A percentile compares a stretch with the other conserved stretches of the same genome.
Conservation (phyloP, 2,797 vertebrate species). For the Sorex maritimensis region DNA sequence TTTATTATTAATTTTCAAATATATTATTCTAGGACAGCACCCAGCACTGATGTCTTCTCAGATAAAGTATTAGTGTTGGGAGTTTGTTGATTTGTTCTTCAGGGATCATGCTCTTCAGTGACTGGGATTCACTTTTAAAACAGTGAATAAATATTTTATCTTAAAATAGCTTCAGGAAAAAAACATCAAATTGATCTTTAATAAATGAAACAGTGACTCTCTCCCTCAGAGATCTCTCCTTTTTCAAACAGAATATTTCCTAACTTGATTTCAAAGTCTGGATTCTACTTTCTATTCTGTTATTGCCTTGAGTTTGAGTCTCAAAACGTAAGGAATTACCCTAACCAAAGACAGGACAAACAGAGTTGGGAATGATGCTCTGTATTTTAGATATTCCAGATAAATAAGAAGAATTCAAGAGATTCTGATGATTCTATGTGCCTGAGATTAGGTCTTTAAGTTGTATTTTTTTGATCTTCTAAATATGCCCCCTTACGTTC, state of each 20-base stretch:
- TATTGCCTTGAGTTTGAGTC: slow-evolving; percentile 44
- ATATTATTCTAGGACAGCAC: background rate
- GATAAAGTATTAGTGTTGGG: background rate
- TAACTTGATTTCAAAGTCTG: slow-evolving; percentile 49
- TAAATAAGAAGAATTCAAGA: background rate
- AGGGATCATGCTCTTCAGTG: background rate
- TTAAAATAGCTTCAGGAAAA: background rate
- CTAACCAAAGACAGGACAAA: slow-evolving; percentile 20
- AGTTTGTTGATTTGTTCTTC: background rate
- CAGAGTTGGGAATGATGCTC: background rate
- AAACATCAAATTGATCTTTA: background rate
- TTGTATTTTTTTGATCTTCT: background rate
- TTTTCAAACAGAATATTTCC: slow-evolving; percentile 58
- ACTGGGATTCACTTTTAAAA: too few species aligned
- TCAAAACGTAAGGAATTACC: slow-evolving; percentile 50
- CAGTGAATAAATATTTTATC: background rate
- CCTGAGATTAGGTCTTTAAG: background rate
- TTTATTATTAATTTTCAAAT: slow-evolving; percentile 25
- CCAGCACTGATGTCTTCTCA: background rate
- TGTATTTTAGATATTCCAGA: slow-evolving; percentile 13
- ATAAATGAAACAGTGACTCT: slow-evolving; percentile 39
- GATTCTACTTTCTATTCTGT: background rate
- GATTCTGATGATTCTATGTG: background rate
- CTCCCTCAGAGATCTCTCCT: background rate
- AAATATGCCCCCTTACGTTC: background rate